Conservation (phyloP, 2,113 vertebrate species). For the Trichechus manatus region DNA sequence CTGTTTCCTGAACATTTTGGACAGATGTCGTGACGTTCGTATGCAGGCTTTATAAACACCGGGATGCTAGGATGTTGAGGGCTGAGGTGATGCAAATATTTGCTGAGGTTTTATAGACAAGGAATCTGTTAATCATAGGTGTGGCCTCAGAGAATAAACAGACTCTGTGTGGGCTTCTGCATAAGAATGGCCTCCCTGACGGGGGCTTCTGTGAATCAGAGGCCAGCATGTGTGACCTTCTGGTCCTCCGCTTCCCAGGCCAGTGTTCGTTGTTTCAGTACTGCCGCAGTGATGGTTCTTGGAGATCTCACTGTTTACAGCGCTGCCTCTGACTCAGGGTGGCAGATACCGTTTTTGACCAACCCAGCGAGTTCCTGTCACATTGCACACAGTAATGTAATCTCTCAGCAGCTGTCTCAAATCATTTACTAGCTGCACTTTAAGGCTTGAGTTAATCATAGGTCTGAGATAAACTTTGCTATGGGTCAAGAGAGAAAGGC, state of each 20-base stretch:
- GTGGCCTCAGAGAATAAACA: neutral
- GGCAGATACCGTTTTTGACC: neutral
- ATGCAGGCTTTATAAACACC: neutral
- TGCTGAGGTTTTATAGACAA: slow-evolving; percentile 38
- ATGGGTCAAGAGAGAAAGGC: slow-evolving; percentile 27
- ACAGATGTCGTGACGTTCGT: neutral
- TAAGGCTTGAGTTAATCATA: neutral
- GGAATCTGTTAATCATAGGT: neutral
- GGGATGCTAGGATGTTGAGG: neutral
- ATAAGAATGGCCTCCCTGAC: neutral
- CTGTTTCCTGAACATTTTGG: neutral
- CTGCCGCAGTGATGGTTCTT: neutral
- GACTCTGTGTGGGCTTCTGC: fast-evolving
- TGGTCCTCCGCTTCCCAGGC: neutral
- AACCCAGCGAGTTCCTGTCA: neutral
- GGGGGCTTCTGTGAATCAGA: neutral
- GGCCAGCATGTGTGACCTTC: neutral
- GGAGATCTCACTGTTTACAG: neutral
- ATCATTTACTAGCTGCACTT: neutral
- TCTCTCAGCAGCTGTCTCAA: slow-evolving; percentile 51
- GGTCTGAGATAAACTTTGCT: neutral
- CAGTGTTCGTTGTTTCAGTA: fast-evolving
- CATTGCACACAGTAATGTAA: neutral
- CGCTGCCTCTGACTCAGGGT: neutral
- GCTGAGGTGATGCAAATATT: slow-evolving; percentile 30